Evolutionary conservation across 2,888 invertebrate species (phyloP).

Genomic region (Colletes collaris): DNA sequence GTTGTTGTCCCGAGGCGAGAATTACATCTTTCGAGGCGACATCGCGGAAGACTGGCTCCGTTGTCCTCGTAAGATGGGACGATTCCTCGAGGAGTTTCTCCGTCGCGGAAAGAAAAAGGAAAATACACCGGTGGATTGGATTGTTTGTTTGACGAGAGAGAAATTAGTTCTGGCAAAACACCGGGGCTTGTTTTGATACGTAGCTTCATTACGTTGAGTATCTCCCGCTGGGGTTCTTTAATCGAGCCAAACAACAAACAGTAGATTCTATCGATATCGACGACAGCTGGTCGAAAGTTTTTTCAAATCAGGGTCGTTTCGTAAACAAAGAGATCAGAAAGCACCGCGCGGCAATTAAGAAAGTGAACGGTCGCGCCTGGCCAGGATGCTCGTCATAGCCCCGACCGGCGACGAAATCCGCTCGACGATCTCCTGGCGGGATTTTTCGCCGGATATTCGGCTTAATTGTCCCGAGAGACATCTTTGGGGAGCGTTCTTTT

Average conservation of each 20-base stretch:
- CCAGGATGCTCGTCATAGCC: background rate
- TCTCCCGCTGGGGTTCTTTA: no score
- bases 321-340: no score
- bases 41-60: no score
- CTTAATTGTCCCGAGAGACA: constrained; percentile 7
- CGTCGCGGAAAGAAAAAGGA: background rate
- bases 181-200: background rate
- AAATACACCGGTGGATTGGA: background rate
- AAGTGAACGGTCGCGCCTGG: background rate
- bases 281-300: no score
- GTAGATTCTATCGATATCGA: no score
- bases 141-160: background rate
- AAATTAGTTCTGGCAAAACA: background rate
- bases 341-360: background rate
- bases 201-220: no score
- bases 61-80: background rate
- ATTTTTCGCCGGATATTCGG: constrained; percentile 9
- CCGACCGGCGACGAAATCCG: no score
- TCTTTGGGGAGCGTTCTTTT: background rate
- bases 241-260: no score
- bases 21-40: no score
- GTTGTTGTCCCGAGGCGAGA: no score
- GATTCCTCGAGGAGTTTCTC: background rate
- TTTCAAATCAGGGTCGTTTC: no score
- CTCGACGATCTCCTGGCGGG: background rate